These are phyloP conservation scores for Vespertilio murinus DNA, from an alignment of 2,797 vertebrate genomes.

Conservation along the genomic window DNA sequence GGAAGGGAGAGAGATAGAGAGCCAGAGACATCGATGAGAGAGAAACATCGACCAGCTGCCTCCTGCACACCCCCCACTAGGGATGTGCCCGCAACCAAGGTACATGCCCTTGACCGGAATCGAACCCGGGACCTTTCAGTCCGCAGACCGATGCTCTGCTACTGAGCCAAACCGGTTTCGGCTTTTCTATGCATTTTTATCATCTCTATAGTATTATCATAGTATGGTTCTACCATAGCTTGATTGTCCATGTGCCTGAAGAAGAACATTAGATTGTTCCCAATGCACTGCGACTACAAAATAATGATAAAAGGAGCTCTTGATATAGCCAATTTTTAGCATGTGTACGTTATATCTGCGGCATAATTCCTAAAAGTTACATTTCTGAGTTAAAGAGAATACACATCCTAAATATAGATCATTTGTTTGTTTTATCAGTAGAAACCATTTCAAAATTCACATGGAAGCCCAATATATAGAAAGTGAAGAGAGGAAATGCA, in stretches of 20 bases:
- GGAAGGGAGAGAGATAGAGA: too few relatives aligned
- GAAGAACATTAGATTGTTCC: neutral
- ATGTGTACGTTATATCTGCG: neutral
- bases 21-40: too few relatives aligned
- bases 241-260: neutral
- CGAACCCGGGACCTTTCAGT: too few relatives aligned
- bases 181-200: slow-evolving; percentile 17
- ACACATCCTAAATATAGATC: neutral
- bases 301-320: neutral
- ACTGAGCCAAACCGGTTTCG: too few relatives aligned
- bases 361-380: neutral
- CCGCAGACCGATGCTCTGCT: too few relatives aligned
- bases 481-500: neutral
- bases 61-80: too few relatives aligned
- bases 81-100: too few relatives aligned
- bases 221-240: neutral
- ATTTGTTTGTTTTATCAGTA: neutral
- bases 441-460: neutral
- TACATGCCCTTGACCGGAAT: too few relatives aligned
- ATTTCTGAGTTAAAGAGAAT: slow-evolving; percentile 27
- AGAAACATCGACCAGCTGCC: too few relatives aligned
- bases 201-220: neutral
- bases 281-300: neutral
- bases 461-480: neutral
- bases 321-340: neutral